Conservation (phyloP, 2,113 vertebrate genomes). For the Climacteris rufus region DNA sequence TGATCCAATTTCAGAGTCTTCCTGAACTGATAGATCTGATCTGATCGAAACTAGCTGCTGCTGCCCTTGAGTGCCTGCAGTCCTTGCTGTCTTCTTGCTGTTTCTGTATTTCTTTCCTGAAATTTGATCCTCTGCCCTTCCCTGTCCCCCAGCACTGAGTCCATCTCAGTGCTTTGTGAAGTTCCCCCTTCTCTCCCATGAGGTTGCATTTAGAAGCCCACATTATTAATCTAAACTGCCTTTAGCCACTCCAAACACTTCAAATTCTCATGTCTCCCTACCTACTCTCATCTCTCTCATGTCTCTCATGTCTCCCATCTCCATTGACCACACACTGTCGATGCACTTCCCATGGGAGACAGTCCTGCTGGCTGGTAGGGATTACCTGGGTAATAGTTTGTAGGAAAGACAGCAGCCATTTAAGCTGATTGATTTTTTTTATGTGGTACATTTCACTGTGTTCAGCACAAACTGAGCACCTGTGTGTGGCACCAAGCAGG, state of each 20-base stretch:
- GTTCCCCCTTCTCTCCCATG: rapidly evolving
- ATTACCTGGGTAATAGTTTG: background rate
- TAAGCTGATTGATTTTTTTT: background rate
- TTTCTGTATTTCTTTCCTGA: background rate
- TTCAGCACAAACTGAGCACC: background rate
- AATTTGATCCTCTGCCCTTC: background rate
- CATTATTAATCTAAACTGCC: background rate
- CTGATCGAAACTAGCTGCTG: background rate
- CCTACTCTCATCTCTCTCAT: too few relatives aligned
- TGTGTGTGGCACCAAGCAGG: too few relatives aligned
- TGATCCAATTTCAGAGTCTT: constrained; percentile 32
- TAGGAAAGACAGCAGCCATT: background rate
- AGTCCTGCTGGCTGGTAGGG: background rate
- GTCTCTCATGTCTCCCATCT: background rate
- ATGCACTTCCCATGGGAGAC: background rate
- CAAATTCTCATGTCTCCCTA: background rate
- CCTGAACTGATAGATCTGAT: background rate
- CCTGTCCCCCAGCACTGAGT: background rate
- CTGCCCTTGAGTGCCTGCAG: background rate
- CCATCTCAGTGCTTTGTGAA: background rate
- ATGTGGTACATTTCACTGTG: background rate
- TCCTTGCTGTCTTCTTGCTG: background rate
- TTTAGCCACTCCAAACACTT: background rate
- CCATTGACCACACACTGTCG: rapidly evolving
- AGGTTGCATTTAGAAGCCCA: background rate